Conservation (phyloP, 1,140 invertebrate genomes). For the Ceratina australensis region DNA sequence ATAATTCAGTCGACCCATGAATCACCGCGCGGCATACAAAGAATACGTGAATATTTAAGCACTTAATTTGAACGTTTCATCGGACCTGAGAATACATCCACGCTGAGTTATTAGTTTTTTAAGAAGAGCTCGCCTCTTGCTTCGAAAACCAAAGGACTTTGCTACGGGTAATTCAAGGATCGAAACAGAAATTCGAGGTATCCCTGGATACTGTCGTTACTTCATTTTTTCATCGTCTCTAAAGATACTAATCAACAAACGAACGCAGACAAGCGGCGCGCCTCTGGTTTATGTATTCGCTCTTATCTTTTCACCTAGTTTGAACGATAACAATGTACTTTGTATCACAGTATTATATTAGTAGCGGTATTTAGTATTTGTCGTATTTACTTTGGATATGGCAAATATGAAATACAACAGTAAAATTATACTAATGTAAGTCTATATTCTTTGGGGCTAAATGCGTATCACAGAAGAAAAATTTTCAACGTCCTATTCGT, state of each 20-base stretch:
- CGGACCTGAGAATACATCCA: constrained; percentile 70
- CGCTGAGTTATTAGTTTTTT: constrained; percentile 62
- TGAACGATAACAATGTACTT: constrained; percentile 78
- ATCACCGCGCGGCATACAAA: constrained; percentile 63
- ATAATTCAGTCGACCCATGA: constrained; percentile 45
- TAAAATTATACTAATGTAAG: constrained; percentile 79
- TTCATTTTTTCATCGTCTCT: constrained; percentile 28
- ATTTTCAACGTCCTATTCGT: constrained; percentile 71
- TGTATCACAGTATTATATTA: constrained; percentile 79
- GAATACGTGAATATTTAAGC: constrained; percentile 71
- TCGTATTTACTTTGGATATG: constrained; percentile 78
- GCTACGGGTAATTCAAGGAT: constrained; percentile 58
- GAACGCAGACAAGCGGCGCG: constrained; percentile 63
- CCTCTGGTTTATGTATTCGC: constrained; percentile 63
- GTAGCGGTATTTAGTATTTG: constrained; percentile 76
- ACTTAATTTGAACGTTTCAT: constrained; percentile 66
- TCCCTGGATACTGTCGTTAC: constrained; percentile 67
- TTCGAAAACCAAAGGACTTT: constrained; percentile 61
- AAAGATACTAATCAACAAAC: constrained; percentile 73
- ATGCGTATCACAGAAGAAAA: constrained; percentile 79
- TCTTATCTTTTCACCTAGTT: constrained; percentile 73
- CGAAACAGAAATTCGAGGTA: constrained; percentile 38
- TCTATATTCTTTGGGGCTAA: constrained; percentile 80
- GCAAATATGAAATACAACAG: constrained; percentile 79
- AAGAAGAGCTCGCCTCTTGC: constrained; percentile 50